Base-by-base conservation (phyloP, 2,113 vertebrate species). In the Chaetura pelagica region DNA sequence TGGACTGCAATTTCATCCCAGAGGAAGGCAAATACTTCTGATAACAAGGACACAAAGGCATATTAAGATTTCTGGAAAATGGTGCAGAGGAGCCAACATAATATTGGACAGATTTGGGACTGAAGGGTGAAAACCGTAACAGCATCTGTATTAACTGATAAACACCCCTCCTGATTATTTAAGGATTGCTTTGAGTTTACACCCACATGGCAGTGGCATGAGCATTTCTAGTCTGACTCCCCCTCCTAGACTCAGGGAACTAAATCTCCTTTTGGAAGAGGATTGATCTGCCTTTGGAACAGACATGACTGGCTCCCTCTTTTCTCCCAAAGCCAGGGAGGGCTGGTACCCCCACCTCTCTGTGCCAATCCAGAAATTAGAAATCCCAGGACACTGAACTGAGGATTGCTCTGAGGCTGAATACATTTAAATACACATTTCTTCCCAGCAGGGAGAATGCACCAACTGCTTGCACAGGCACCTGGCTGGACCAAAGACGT, bases 381-480 rank as follows among this genome's bases (percentile, higher is more conserved):
- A 77, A 91, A 86, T 22, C 57, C 32, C 48, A 34, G 48, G 52
- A 42, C 29, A 35, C 6, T 4, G 23, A 82, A 23, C 1, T 35
- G 8, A 72, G 44, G 17, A 29, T 61, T 80, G 72, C 61, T 20
- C 49, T 59, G 38, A 64, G 79, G 34, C 17, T 64, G 29, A 18
- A 77, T 32, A 21, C 18, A 66, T 52, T 54, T 61, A 21, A 88
- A 86, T 18, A 2, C 5, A 54, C 12, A 32, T 24, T 4, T 66
- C 12, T 4, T 66, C 12, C 13, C 38, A 46, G 16, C 9, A 49
- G 54, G 34, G 6, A 75, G 6, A 74, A 48, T 0, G 0, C 10
- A 42, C 4, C 16, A 55, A 26, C 46, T 64, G 12, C n/a, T 57
- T 63, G 27, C 19, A 58, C 18, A 57, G 62, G 35, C 46, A 46